Evolutionary conservation across 1,140 invertebrate genomes (phyloP).

Genomic region (Tachypleus tridentatus): DNA sequence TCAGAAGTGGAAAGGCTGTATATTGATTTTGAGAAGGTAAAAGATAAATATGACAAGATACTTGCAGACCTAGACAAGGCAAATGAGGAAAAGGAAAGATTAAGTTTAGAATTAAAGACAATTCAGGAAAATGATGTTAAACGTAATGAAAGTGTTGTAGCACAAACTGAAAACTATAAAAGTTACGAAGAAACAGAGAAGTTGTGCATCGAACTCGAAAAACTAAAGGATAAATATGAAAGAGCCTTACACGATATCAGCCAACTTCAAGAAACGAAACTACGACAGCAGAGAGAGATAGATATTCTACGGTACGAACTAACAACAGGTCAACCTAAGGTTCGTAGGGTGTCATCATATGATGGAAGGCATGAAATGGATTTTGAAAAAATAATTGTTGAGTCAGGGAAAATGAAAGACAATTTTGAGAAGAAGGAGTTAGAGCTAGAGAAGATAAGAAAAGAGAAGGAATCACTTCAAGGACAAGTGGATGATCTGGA

Average conservation of each 20-base stretch:
- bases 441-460: slow-evolving; percentile 52
- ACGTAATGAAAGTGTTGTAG: slow-evolving; percentile 17
- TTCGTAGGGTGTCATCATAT: slow-evolving; percentile 51
- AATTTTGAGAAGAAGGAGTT: slow-evolving; percentile 65
- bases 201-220: slow-evolving; percentile 50
- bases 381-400: slow-evolving; percentile 65
- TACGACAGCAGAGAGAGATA: slow-evolving; percentile 18
- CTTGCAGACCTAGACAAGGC: slow-evolving; percentile 60
- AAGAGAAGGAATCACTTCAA: slow-evolving; percentile 40
- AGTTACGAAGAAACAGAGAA: slow-evolving; percentile 30
- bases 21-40: slow-evolving; percentile 72
- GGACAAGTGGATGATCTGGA: slow-evolving; percentile 25
- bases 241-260: slow-evolving; percentile 19
- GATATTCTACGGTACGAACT: slow-evolving; percentile 41
- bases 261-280: slow-evolving; percentile 20
- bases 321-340: slow-evolving; percentile 59
- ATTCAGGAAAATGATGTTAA: slow-evolving; percentile 17
- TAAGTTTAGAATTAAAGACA: slow-evolving; percentile 15
- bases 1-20: slow-evolving; percentile 61
- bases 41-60: slow-evolving; percentile 69
- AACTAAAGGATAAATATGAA: slow-evolving; percentile 40
- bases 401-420: slow-evolving; percentile 71
- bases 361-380: slow-evolving; percentile 70
- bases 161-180: slow-evolving; percentile 28
- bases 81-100: slow-evolving; percentile 42